Percentiles rank a stretch among this genome's conserved stretches.
Conservation (phyloP, 2,888 invertebrate species). For the Pristionchus mayeri region DNA sequence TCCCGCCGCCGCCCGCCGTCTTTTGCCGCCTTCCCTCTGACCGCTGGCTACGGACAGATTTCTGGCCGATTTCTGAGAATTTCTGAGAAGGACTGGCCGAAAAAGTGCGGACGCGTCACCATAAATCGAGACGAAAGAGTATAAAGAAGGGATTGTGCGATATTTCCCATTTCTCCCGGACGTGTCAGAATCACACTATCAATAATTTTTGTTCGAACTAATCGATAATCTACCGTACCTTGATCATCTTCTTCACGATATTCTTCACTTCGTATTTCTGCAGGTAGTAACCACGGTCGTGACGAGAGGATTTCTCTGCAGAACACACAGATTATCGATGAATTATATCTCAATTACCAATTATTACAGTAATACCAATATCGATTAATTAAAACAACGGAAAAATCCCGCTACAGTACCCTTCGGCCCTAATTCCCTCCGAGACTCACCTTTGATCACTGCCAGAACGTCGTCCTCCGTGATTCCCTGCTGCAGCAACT, state of each 20-base stretch:
- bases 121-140: too few relatives aligned
- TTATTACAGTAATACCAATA: background rate
- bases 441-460: conserved; percentile 51
- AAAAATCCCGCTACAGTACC: background rate
- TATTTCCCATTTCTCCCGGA: too few relatives aligned
- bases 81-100: too few relatives aligned
- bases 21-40: too few relatives aligned
- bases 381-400: background rate
- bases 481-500: conserved; percentile 55
- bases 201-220: background rate
- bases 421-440: background rate
- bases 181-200: too few relatives aligned
- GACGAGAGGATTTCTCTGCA: conserved; percentile 49
- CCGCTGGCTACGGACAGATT: too few relatives aligned
- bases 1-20: too few relatives aligned
- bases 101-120: too few relatives aligned
- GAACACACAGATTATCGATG: background rate
- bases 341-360: background rate
- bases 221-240: conserved; percentile 3
- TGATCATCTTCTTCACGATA: conserved; percentile 49
- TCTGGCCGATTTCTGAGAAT: too few relatives aligned
- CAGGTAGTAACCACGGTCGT: conserved; percentile 58
- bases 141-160: too few relatives aligned
- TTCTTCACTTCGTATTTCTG: conserved; percentile 62
- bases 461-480: conserved; percentile 57